A percentile compares a stretch with the other conserved stretches of the same genome.
Conservation (phyloP, 2,888 invertebrate genomes). For the Cyrtodaria siliqua region DNA sequence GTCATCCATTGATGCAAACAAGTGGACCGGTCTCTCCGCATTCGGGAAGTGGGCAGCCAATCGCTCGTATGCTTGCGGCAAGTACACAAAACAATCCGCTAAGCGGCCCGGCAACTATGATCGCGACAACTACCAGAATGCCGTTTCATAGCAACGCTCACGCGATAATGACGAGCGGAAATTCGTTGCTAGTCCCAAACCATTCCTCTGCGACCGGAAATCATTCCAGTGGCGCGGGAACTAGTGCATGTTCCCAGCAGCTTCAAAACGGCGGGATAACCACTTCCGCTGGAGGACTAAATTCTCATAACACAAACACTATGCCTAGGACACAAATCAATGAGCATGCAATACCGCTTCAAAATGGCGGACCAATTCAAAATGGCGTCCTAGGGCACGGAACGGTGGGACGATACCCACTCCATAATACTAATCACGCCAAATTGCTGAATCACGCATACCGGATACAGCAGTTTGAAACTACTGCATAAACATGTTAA, state of each 20-base stretch:
- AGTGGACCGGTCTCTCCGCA: constrained; percentile 34
- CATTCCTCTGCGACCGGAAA: constrained; percentile 30
- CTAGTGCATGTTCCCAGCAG: constrained; percentile 26
- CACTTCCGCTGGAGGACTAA: constrained; percentile 61
- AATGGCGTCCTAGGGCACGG: constrained; percentile 51
- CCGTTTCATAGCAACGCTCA: constrained; percentile 52
- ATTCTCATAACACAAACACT: constrained; percentile 54
- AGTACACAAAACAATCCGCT: constrained; percentile 34
- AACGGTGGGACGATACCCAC: constrained; percentile 52
- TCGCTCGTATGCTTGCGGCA: constrained; percentile 52
- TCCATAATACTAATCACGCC: constrained; percentile 67
- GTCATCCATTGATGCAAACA: constrained; percentile 41
- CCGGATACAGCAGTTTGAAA: constrained; percentile 72
- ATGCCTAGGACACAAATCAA: constrained; percentile 45
- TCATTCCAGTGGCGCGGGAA: constrained; percentile 3
- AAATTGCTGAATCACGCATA: constrained; percentile 71
- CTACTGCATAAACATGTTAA: constrained; percentile 54
- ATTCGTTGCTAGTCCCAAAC: constrained; percentile 26
- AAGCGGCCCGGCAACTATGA: constrained; percentile 21
- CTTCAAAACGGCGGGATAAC: constrained; percentile 61
- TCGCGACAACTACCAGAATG: constrained; percentile 46
- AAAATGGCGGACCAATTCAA: constrained; percentile 66
- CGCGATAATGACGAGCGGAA: constrained; percentile 33
- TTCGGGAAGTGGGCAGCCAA: constrained; percentile 44
- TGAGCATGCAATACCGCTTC: constrained; percentile 56